Evolutionary conservation across 1,140 invertebrate genomes (phyloP), one percentile per base, ranked within the genome.

Genomic region (Eulimnadia texana): DNA sequence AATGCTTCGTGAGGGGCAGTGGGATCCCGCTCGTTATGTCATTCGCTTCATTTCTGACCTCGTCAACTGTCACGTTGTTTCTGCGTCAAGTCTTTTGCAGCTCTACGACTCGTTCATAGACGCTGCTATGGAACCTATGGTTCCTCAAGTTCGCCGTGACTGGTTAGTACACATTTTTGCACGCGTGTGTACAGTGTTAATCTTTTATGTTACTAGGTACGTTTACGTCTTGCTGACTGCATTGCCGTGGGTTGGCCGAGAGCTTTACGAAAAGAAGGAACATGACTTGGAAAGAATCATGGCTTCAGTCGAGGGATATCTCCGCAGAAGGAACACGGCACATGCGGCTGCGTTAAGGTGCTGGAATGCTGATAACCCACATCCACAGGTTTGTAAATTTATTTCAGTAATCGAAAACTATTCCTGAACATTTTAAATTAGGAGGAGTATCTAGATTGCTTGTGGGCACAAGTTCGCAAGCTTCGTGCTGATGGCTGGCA

Each of bases 221-320:
- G 88, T 97, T 16, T 97, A 90, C 75, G 86, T 90, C n/a, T 92
- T 98, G 10, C 76, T 99, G 3, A 90, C 89, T 42, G 86, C 90
- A 19, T 72, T 99, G 42, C 95, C 95, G 0, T 98, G 93, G 92
- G 93, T 95, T 47, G 95, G 93, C 0, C 78, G 90, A 68, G 93
- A 98, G 74, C 75, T 99, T 16, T 94, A 92, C 75, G 93, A 98
- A 70, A 98, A 98, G 70, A 96, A 96, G 70, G 92, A 96, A 73
- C 84, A 85, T 66, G 90, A 94, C 58, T 77, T 99, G 23, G 91
- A 96, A 68, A 86, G 91, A 67, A 74, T 99, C 25, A 75, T 99
- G 66, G 81, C 88, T 2, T 88, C 85, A n/a, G 93, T 99, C 70
- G 92, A 96, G 69, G 85, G 90, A 54, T 98, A 97, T 74, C 76